Evolutionary conservation across 2,888 invertebrate genomes (phyloP), one percentile per base, ranked within the genome.

Genomic region (Exocentrus adspersus): DNA sequence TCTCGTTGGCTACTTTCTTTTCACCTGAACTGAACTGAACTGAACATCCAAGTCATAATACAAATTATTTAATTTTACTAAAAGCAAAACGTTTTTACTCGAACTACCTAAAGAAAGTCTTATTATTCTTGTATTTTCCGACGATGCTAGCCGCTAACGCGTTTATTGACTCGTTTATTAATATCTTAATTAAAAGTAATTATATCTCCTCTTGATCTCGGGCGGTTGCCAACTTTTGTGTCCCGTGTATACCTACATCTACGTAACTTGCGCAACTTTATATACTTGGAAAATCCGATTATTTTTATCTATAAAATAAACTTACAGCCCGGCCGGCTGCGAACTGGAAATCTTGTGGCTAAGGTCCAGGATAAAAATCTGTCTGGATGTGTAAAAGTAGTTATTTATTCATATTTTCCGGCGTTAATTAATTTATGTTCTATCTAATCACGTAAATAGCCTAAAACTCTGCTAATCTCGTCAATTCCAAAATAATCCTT

Each of bases 161-260:
- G 57, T 57, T 46, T 57, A 57, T 57, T 57, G 57, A 57, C 57
- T 57, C 46, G 57, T 57, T 57, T 57, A 57, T 57, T 57, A 57
- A 57, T 57, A 57, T 57, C 57, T 46, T 46, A 57, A 57, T 57
- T 57, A 57, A 57, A 57, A 46, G 46, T 46, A 46, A 57, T 57
- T 57, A 57, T 32, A 45, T 32, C 46, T 32, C 20, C 56, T 43
- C 46, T 46, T 57, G 45, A 57, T 57, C 30, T 57, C 46, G 16
- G 57, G 30, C 57, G n/a, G 30, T 46, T 57, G 57, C 57, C 57
- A 57, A 57, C 57, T 57, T 57, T 46, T 46, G 32, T 57, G 5
- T 46, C 37, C 16, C 32, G 17, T 12, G 16, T n/a, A n/a, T n/a
- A n/a, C n/a, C n/a, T n/a, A n/a, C 45, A n/a, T n/a, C 12, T 32